Evolutionary conservation across 2,797 vertebrate species (phyloP).

Genomic region (Prunella strophiata): DNA sequence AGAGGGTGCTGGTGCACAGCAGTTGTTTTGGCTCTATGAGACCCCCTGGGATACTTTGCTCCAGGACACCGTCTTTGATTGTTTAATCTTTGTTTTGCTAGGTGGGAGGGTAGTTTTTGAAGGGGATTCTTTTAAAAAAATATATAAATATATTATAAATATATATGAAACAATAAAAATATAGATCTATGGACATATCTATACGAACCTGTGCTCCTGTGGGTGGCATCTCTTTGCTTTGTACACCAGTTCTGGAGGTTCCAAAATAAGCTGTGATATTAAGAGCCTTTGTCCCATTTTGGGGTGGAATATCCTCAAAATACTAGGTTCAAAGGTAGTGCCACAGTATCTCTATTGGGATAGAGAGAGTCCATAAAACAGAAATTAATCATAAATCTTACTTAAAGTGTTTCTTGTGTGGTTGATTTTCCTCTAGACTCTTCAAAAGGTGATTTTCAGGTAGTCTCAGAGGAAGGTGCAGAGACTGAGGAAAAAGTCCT

Average conservation of each 20-base stretch:
- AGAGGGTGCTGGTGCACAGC: constrained; percentile 2
- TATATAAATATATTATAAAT: constrained; percentile 75
- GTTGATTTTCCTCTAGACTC: background rate
- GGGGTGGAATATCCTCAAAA: background rate
- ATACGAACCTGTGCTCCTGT: background rate
- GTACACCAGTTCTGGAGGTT: background rate
- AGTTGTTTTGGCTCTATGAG: constrained; percentile 26
- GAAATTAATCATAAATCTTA: background rate
- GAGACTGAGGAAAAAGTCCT: background rate
- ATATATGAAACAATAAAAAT: constrained; percentile 67
- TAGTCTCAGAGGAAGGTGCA: background rate
- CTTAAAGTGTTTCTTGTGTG: background rate
- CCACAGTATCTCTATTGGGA: background rate
- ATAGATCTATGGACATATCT: constrained; percentile 64
- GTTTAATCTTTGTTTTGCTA: constrained; percentile 70
- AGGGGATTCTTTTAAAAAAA: constrained; percentile 74
- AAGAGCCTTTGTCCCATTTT: background rate
- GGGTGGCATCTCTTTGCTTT: background rate
- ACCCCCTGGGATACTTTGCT: constrained; percentile 30
- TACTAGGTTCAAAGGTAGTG: background rate
- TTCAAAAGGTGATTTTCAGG: background rate
- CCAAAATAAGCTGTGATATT: background rate
- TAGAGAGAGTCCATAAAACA: background rate
- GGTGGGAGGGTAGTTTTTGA: constrained; percentile 63
- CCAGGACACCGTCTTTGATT: constrained; percentile 43